phyloP scores from a whole-genome alignment of 2,888 invertebrate species.

The Cosmopolites sordidus region DNA sequence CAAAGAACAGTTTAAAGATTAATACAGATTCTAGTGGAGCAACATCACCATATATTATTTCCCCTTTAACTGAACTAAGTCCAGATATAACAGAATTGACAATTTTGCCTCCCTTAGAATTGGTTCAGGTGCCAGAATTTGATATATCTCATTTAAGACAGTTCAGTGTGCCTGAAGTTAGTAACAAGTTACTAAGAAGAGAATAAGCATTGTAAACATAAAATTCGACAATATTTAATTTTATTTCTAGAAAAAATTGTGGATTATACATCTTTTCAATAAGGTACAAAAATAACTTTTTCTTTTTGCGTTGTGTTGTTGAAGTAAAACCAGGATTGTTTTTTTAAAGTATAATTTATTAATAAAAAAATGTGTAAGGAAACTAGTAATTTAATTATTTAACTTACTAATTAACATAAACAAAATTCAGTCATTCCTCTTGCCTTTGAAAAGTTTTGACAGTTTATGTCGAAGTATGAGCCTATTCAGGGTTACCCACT shows the following conservation, averaged over 20 bases:
- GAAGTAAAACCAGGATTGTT: background rate
- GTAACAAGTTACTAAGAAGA: slow-evolving; percentile 9
- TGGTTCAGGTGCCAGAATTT: slow-evolving; percentile 61
- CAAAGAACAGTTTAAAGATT: slow-evolving; percentile 39
- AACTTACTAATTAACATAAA: too few species aligned
- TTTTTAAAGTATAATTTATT: too few species aligned
- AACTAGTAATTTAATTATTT: too few species aligned
- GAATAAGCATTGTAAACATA: background rate
- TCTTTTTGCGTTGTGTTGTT: too few species aligned
- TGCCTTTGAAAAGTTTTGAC: too few species aligned
- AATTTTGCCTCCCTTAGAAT: slow-evolving; percentile 52
- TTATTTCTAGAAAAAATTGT: background rate
- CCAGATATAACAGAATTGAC: slow-evolving; percentile 41
- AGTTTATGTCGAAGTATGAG: too few species aligned
- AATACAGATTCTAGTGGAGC: slow-evolving; percentile 44
- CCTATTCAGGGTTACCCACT: too few species aligned
- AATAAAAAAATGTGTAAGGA: too few species aligned
- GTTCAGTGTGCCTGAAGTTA: slow-evolving; percentile 17
- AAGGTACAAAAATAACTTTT: slow-evolving; percentile 1
- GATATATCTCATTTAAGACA: slow-evolving; percentile 46
- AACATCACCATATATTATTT: slow-evolving; percentile 48
- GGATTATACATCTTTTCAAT: background rate
- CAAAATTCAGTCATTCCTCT: too few species aligned
- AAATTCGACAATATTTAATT: background rate
- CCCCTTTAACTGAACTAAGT: slow-evolving; percentile 46